phyloP scores from a whole-genome alignment of 2,888 invertebrate species.

The Nomada hirtipes region DNA sequence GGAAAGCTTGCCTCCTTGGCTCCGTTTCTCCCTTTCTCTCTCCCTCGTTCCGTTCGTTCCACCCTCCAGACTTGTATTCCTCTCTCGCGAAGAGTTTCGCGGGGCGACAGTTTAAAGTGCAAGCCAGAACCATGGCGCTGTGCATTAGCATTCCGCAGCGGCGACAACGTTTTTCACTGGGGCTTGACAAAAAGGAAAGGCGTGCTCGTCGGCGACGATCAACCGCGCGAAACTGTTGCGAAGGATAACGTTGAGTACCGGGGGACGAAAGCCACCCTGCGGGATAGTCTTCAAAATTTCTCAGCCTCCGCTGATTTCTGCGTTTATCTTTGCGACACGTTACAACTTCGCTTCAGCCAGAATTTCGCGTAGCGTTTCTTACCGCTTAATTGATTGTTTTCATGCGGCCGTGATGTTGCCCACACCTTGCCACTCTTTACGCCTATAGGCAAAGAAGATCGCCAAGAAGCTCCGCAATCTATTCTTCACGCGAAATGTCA shows the following conservation, averaged over 20 bases:
- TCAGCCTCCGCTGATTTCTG: constrained; percentile 19
- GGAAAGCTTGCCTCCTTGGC: constrained; percentile 61
- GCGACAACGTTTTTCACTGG: constrained; percentile 69
- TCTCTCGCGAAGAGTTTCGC: constrained; percentile 55
- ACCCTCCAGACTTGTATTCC: constrained; percentile 30
- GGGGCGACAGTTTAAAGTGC: constrained; percentile 66
- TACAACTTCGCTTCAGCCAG: too few species aligned
- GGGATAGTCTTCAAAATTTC: constrained; percentile 13
- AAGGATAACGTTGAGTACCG: constrained; percentile 27
- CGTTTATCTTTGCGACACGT: too few species aligned
- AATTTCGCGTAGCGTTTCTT: too few species aligned
- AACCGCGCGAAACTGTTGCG: constrained; percentile 55
- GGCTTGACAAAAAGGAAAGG: constrained; percentile 65
- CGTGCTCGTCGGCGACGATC: constrained; percentile 64
- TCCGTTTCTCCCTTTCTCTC: constrained; percentile 25
- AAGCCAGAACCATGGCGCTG: constrained; percentile 55
- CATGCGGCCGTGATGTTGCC: too few species aligned
- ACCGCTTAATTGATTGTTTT: too few species aligned
- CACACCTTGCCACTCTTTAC: too few species aligned
- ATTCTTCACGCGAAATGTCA: too few species aligned
- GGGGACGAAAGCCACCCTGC: background rate
- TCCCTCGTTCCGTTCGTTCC: constrained; percentile 2
- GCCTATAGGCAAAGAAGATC: too few species aligned
- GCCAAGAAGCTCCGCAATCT: too few species aligned
- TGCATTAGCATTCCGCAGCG: constrained; percentile 73